Evolutionary conservation across 2,888 invertebrate species (phyloP), one percentile per base, ranked within the genome.

Genomic region (Chydorus sphaericus): DNA sequence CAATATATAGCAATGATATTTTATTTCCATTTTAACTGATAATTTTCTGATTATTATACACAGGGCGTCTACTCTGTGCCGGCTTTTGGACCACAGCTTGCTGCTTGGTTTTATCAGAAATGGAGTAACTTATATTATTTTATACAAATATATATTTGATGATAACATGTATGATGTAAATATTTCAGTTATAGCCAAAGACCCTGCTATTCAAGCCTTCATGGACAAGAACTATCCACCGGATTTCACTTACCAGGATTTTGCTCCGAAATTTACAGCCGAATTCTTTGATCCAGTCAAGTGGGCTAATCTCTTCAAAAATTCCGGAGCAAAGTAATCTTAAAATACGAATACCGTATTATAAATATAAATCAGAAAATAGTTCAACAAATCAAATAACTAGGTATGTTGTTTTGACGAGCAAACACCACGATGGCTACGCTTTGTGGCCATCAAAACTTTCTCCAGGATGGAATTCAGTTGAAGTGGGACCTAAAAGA

Each of bases 351-450:
- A n/a, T n/a, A n/a, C n/a, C n/a, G n/a, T n/a, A n/a, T n/a, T n/a
- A n/a, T n/a, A n/a, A n/a, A n/a, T n/a, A n/a, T n/a, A n/a, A n/a
- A n/a, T n/a, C 14, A 4, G 16, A 36, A 36, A 36, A 36, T 36
- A 2, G 3, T n/a, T n/a, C n/a, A n/a, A n/a, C n/a, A n/a, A 1
- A 20, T 16, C 28, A 48, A 48, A n/a, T 16, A 16, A n/a, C n/a
- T n/a, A 83, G 83, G 66, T 87, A 88, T 65, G 76, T 89, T 2
- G 85, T 90, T 0, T 67, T 90, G 37, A 89, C 88, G 7, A 86
- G 83, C 66, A 90, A 90, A 69, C 90, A 90, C 68, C 89, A 90
- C 67, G 90, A 90, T 66, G 90, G 90, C 0, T 90, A 75, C 66
- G 80, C 87, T 5, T 66, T 87, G 51, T 90, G 88, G 79, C 87